Evolutionary conservation across 2,113 vertebrate genomes (phyloP).

Genomic region (Tupaia tana): DNA sequence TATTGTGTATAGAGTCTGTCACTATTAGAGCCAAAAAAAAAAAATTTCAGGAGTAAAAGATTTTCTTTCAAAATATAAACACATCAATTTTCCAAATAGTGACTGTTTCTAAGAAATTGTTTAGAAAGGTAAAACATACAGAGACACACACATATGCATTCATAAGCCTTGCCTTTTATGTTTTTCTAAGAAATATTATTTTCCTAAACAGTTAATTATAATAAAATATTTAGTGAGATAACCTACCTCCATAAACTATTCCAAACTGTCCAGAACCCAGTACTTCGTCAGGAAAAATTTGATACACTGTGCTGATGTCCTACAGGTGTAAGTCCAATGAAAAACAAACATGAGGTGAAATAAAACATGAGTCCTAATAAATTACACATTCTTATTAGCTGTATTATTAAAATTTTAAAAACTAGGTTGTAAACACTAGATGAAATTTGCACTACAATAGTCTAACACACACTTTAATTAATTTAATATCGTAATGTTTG

Average conservation of each 20-base stretch:
- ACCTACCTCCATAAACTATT: conserved; percentile 97
- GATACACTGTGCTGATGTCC: conserved; percentile 98
- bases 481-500: not conserved
- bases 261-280: conserved; percentile 98
- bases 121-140: not conserved
- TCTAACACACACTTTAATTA: not conserved
- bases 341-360: conserved; percentile 56
- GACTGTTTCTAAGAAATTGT: not conserved
- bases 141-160: not conserved
- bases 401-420: not conserved
- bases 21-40: not conserved
- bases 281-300: conserved; percentile 98
- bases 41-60: not conserved
- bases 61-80: not conserved
- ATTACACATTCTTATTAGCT: not conserved
- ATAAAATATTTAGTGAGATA: not conserved
- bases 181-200: not conserved
- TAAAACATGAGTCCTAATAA: not conserved
- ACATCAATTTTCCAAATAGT: not conserved
- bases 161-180: not conserved
- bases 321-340: conserved; percentile 78
- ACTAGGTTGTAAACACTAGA: not conserved
- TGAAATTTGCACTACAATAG: not conserved
- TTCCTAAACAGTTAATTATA: not conserved
- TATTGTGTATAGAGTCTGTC: not conserved